Evolutionary conservation across 2,113 vertebrate genomes (phyloP), one percentile per base, ranked within the genome.

Genomic region (Paracanthobrama guichenoti): DNA sequence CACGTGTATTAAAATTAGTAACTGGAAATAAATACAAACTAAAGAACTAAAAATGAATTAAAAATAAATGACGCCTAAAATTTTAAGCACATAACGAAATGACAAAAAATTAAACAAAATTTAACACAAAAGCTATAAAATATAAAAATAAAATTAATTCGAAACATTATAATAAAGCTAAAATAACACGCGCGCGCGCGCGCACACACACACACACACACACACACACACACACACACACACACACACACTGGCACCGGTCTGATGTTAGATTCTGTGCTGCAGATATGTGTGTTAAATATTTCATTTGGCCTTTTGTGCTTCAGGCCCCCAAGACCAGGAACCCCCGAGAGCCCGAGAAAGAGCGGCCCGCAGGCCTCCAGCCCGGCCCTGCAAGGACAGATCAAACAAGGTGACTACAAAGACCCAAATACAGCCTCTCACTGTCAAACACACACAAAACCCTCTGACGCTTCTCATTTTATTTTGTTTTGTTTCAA

Each of bases 341-440:
- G 96, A 89, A 96, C 97, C 88, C 97, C 97, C 0, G 97, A 99
- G 92, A 93, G 91, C 89, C 89, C 92, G 85, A 97, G 94, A 93
- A 96, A 92, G 90, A 90, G 92, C 22, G 91, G 95, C 42, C 90
- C 95, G 48, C 93, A 96, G 8, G 12, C 88, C 88, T 93, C 96
- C 91, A 96, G 94, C 92, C 96, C 93, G 7, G 91, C 93, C 46
- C 91, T 95, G 79, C 98, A 99, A 92, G 96, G 96, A 82, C 97
- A 98, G 89, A 99, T 99, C 93, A 99, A 99, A 92, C 98, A 99
- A 98, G 98, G 98, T 99, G 96, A 95, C 90, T 91, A 92, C 92
- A 93, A 91, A 94, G 91, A 88, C 39, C 10, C 44, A 11, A 2
- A 46, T 12, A 46, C 44, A 46, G 44, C 44, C 46, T 4, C 72